phyloP scores from a whole-genome alignment of 1,140 invertebrate species.

The Drosophila sproati region DNA sequence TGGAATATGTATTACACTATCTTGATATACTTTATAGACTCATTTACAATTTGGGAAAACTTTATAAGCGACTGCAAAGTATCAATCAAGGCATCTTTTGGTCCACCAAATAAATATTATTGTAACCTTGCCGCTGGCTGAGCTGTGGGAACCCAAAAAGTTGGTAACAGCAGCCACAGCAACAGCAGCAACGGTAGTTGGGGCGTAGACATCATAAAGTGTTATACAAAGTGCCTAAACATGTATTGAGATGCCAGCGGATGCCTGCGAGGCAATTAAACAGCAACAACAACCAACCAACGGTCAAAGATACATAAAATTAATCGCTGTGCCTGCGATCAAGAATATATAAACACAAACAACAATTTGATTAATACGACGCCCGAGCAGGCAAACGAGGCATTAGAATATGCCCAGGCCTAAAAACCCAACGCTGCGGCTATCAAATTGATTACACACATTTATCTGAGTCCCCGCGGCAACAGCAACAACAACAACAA shows the following conservation, averaged over 20 bases:
- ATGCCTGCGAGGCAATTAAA: slow-evolving; percentile 75
- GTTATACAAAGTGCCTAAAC: slow-evolving; percentile 81
- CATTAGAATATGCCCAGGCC: slow-evolving; percentile 45
- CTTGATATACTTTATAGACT: slow-evolving; percentile 7
- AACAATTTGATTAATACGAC: slow-evolving; percentile 79
- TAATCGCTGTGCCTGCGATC: slow-evolving; percentile 60
- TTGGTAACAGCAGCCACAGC: slow-evolving; percentile 15
- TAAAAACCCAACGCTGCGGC: slow-evolving; percentile 43
- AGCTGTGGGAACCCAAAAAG: slow-evolving; percentile 53
- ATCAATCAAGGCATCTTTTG: slow-evolving; percentile 23
- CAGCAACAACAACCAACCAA: slow-evolving; percentile 48
- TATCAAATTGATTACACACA: slow-evolving; percentile 81
- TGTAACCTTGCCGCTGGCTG: slow-evolving; percentile 26
- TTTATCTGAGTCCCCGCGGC: slow-evolving; percentile 58
- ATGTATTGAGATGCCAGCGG: slow-evolving; percentile 77
- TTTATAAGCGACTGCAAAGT: slow-evolving; percentile 24
- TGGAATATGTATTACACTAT: not conserved
- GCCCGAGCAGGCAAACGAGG: slow-evolving; percentile 28
- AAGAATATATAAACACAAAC: slow-evolving; percentile 40
- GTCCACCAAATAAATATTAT: slow-evolving; percentile 1
- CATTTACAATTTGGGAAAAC: slow-evolving; percentile 16
- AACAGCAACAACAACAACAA: not conserved
- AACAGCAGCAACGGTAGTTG: slow-evolving; percentile 61
- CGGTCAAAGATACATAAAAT: slow-evolving; percentile 70
- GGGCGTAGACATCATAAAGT: slow-evolving; percentile 77